These are phyloP conservation scores for Sinonovacula constricta DNA, from an alignment of 1,140 invertebrate genomes.

Conservation along the genomic window DNA sequence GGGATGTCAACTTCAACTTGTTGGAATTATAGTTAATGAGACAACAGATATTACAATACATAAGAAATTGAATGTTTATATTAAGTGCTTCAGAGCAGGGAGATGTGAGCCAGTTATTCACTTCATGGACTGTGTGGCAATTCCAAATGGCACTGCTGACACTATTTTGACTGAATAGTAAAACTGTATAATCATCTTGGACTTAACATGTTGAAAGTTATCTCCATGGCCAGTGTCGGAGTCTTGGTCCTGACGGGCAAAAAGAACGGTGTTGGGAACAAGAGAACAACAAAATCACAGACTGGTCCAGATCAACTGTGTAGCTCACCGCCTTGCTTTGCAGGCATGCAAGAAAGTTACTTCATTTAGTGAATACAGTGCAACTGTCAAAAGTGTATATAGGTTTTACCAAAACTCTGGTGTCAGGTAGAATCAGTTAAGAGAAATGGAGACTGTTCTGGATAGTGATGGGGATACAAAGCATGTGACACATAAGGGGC, in stretches of 20 bases:
- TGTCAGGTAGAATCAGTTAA: conserved; percentile 13
- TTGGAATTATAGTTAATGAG: conserved; percentile 31
- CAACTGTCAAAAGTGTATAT: conserved; percentile 25
- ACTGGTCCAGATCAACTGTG: conserved; percentile 26
- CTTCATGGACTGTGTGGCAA: conserved; percentile 29
- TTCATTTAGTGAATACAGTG: conserved; percentile 8
- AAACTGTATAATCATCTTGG: neutral
- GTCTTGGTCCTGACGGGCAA: conserved; percentile 4
- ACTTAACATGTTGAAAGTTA: conserved; percentile 9
- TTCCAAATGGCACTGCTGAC: conserved; percentile 31
- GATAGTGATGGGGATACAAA: neutral
- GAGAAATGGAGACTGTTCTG: conserved; percentile 3
- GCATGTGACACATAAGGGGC: conserved; percentile 27
- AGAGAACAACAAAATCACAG: neutral
- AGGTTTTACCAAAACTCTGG: conserved; percentile 36
- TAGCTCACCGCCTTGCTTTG: conserved; percentile 2
- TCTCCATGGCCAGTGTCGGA: conserved; percentile 12
- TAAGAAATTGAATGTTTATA: conserved; percentile 40
- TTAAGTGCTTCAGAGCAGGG: conserved; percentile 6
- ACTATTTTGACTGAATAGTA: conserved; percentile 17
- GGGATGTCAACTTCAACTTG: too few species aligned
- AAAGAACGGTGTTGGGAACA: conserved; percentile 9
- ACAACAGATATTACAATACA: conserved; percentile 30
- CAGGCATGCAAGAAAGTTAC: conserved; percentile 9
- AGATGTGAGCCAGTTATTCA: conserved; percentile 24